Conservation (phyloP, 2,888 invertebrate species). For the Drosophila peninsularis region DNA sequence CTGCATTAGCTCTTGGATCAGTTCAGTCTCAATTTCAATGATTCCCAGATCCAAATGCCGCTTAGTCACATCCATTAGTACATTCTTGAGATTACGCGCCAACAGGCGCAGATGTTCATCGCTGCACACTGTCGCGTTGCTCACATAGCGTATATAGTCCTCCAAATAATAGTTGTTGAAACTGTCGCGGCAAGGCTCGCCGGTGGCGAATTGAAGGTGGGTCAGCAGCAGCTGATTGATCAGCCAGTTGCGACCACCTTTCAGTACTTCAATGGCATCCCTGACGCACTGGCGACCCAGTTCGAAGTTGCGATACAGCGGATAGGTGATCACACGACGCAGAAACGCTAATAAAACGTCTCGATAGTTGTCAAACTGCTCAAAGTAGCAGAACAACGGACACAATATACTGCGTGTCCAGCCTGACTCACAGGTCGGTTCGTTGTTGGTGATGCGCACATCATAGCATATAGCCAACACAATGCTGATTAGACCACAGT, state of each 20-base stretch:
- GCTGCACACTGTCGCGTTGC: constrained; percentile 60
- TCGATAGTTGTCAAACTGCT: constrained; percentile 76
- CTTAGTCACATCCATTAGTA: constrained; percentile 75
- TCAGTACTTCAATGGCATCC: constrained; percentile 81
- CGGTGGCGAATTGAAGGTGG: constrained; percentile 68
- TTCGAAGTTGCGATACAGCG: constrained; percentile 83
- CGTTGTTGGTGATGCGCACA: constrained; percentile 81
- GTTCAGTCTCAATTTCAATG: constrained; percentile 80
- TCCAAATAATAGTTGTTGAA: constrained; percentile 80
- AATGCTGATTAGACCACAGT: constrained; percentile 82
- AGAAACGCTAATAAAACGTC: constrained; percentile 81
- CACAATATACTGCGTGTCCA: constrained; percentile 83
- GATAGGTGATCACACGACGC: constrained; percentile 82
- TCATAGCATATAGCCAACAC: constrained; percentile 83
- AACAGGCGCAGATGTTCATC: constrained; percentile 73
- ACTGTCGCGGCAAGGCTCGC: constrained; percentile 70
- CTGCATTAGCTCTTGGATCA: constrained; percentile 81
- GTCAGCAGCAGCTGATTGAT: constrained; percentile 81
- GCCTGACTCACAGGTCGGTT: constrained; percentile 82
- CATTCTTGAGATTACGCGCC: constrained; percentile 81
- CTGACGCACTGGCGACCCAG: constrained; percentile 78
- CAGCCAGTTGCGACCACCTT: constrained; percentile 77
- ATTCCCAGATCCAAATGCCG: constrained; percentile 79
- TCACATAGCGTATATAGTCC: constrained; percentile 81
- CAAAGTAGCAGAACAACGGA: constrained; percentile 81